Evolutionary conservation across 2,797 vertebrate species (phyloP).

Genomic region (Poeciliopsis paucimaculata): DNA sequence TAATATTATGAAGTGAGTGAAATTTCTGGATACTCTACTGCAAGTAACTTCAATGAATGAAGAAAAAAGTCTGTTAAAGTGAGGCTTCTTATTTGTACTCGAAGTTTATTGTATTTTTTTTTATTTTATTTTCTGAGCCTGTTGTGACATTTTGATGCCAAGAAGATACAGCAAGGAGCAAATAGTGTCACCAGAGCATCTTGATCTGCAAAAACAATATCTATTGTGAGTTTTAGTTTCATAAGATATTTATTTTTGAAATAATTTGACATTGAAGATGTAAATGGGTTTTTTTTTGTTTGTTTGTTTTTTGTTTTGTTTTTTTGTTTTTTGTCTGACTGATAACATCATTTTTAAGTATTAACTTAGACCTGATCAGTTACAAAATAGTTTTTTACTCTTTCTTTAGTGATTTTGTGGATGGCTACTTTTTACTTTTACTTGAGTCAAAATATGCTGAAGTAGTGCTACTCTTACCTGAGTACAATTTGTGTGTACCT

Average conservation of each 20-base stretch:
- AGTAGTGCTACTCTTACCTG: background rate
- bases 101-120: background rate
- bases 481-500: background rate
- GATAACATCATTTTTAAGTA: background rate
- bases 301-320: too few relatives aligned
- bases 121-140: background rate
- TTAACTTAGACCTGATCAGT: background rate
- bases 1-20: too few relatives aligned
- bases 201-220: background rate
- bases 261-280: too few relatives aligned
- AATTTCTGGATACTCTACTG: background rate
- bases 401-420: background rate
- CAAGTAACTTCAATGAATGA: background rate
- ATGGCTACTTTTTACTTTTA: background rate
- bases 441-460: background rate
- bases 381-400: background rate
- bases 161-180: background rate
- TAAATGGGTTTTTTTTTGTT: too few relatives aligned
- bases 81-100: background rate
- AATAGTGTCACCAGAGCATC: background rate
- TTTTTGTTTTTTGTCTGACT: too few relatives aligned
- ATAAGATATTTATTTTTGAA: too few relatives aligned
- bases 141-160: background rate
- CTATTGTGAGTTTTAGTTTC: background rate
- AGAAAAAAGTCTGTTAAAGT: background rate